phyloP scores from a whole-genome alignment of 2,888 invertebrate species.

The Xiphydria camelus region DNA sequence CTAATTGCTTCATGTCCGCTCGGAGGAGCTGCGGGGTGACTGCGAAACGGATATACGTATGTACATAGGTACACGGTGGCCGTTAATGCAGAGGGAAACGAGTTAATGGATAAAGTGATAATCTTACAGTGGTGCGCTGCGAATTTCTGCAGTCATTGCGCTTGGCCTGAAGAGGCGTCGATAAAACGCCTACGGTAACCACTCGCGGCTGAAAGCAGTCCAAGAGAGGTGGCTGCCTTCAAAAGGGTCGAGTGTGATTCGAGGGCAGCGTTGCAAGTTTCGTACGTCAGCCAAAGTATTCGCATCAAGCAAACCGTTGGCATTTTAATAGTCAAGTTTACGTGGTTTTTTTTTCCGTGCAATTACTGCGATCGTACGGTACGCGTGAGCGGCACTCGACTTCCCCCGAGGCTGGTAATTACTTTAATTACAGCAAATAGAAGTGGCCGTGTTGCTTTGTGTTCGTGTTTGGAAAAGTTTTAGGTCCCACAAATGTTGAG shows the following conservation, averaged over 20 bases:
- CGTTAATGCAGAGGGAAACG: constrained; percentile 6
- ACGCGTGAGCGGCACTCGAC: constrained; percentile 26
- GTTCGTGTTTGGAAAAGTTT: constrained; percentile 1
- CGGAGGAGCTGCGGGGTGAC: no score
- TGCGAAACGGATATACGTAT: no score
- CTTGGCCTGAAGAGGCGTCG: no score
- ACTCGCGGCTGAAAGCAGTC: no score
- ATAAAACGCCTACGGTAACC: no score
- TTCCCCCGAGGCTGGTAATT: constrained; percentile 37
- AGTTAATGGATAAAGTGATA: constrained; percentile 15
- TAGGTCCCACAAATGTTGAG: not conserved
- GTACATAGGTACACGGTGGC: constrained; percentile 37
- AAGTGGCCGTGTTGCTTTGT: no score
- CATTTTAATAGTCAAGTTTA: constrained; percentile 43
- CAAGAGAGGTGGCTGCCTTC: no score
- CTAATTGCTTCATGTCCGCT: no score
- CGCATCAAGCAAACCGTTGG: constrained; percentile 38
- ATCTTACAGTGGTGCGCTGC: no score
- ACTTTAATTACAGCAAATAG: constrained; percentile 41
- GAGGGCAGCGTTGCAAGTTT: no score
- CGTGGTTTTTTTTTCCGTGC: constrained; percentile 34
- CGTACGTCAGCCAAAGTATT: constrained; percentile 21
- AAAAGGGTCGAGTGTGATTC: not conserved
- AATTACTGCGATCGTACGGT: constrained; percentile 41
- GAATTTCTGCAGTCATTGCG: no score